Base-by-base conservation (phyloP, 2,113 vertebrate genomes). In the Argyrosomus japonicus region DNA sequence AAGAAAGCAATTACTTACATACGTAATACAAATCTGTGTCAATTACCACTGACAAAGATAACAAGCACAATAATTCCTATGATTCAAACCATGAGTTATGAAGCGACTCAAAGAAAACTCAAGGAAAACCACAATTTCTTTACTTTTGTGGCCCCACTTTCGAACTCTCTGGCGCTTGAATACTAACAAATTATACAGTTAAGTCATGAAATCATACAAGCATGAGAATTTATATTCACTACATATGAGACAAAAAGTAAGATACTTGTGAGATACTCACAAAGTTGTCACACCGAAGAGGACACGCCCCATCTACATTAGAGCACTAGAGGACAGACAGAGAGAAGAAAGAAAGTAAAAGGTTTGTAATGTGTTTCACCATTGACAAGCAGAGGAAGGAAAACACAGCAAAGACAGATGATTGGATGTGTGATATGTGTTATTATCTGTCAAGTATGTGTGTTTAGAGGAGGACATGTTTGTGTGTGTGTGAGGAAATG, bases 221-320 rank as follows among this genome's bases (percentile, higher is more conserved):
- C 8, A 27, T 73, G 47, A 23, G 3, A 58, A 29, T 29, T 50
- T n/a, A 53, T 3, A 11, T 58, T 63, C 4, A 63, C 12, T 57
- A 18, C 7, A 4, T 32, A 13, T 63, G n/a, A 68, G 14, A 43
- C 5, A 58, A 68, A 63, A 1, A 43, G 43, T 1, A 54, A 19
- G 40, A 62, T 87, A 7, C 36, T 40, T 2, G 8, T 40, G 36
- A 40, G 36, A 21, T 75, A 93, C 93, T 93, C 75, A 94, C 93
- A 56, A 87, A 64, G 64, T 73, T 84, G 82, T 92, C 88, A 84
- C 93, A 94, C 15, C 81, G 89, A 48, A 94, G 91, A 79, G 93
- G 93, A 89, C 93, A 94, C 9, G 76, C 3, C 60, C 93, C 92
- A 0, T 94, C 93, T 10, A 68, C 18, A 17, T 77, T 50, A 25